These are phyloP conservation scores for Macrotus californicus DNA, from an alignment of 2,113 vertebrate species.

Conservation along the genomic window DNA sequence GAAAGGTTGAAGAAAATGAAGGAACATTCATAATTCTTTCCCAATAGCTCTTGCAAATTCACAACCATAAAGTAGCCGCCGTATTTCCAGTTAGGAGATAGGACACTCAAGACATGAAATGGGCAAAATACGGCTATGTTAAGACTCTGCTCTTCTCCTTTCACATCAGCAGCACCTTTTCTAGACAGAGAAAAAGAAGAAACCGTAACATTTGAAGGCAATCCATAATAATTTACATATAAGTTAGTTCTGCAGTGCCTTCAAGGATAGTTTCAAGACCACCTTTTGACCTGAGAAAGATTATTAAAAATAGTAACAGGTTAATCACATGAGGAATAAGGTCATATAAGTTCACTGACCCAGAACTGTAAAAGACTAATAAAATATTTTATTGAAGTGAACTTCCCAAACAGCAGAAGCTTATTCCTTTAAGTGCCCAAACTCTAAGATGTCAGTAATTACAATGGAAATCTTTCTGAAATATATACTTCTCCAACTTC, in stretches of 20 bases:
- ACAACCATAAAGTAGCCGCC: neutral
- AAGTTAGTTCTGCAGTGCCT: neutral
- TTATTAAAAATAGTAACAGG: neutral
- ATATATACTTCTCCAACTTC: neutral
- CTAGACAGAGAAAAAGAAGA: neutral
- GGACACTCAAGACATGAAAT: neutral
- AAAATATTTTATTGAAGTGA: neutral
- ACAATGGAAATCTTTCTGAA: constrained; percentile 9
- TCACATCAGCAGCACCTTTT: neutral
- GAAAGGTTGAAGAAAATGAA: neutral
- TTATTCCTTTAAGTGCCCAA: constrained; percentile 19
- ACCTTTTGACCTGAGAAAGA: neutral
- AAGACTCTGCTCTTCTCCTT: neutral
- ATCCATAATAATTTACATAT: neutral
- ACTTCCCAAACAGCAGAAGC: neutral
- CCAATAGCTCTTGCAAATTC: neutral
- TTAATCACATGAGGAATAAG: neutral
- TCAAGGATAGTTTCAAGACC: neutral
- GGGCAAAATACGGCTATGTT: neutral
- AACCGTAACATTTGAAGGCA: neutral
- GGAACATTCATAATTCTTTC: neutral
- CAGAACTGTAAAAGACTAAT: neutral
- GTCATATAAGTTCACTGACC: neutral
- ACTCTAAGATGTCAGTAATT: neutral
- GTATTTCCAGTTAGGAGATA: neutral